Conservation (phyloP, 1,140 invertebrate genomes). For the Odontomachus brunneus region DNA sequence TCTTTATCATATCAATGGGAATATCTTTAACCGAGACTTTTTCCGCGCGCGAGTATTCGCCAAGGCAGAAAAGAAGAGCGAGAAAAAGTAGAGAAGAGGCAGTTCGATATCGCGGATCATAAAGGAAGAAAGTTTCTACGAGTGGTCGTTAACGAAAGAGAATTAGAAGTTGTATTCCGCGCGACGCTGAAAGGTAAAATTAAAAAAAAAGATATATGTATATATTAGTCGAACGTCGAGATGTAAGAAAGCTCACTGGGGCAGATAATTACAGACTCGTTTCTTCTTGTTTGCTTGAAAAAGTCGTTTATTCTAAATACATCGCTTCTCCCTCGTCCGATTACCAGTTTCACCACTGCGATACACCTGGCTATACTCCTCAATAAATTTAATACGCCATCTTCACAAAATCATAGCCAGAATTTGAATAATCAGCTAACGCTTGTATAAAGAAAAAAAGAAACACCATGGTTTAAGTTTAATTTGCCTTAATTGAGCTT, state of each 20-base stretch:
- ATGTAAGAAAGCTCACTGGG: slow-evolving; percentile 1
- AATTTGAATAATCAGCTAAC: too few species aligned
- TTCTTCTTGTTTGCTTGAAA: background rate
- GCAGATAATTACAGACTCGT: background rate
- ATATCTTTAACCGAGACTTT: background rate
- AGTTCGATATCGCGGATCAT: slow-evolving; percentile 5
- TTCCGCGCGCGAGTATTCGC: background rate
- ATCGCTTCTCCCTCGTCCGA: background rate
- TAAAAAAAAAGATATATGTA: background rate
- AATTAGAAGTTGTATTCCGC: slow-evolving; percentile 2
- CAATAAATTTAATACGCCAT: background rate
- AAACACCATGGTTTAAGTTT: too few species aligned
- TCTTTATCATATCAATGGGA: slow-evolving; percentile 34
- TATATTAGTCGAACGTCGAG: background rate
- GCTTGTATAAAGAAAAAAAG: too few species aligned
- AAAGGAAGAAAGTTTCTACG: slow-evolving; percentile 11
- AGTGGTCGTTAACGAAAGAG: background rate
- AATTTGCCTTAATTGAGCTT: too few species aligned
- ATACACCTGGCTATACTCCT: too few species aligned
- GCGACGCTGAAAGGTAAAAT: background rate
- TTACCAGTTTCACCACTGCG: background rate
- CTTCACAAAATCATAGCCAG: too few species aligned
- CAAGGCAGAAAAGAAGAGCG: background rate
- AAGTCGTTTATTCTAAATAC: background rate
- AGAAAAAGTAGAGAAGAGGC: too few species aligned